Evolutionary conservation across 2,888 invertebrate species (phyloP), one percentile per base, ranked within the genome.

Genomic region (Andrena bucephala): DNA sequence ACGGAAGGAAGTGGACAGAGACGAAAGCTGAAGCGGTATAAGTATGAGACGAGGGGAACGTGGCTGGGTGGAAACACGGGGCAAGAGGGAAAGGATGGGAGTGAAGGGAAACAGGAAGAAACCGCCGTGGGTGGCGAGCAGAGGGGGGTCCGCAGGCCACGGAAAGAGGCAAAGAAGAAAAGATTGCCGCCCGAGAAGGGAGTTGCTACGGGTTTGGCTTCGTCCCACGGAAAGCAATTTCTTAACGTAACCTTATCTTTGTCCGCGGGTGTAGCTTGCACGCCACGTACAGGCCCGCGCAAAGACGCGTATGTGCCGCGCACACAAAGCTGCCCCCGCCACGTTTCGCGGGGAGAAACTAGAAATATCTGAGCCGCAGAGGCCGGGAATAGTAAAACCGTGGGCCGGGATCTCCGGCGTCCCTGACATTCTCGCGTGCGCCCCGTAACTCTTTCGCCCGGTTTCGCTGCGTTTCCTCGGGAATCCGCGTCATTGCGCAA

Each of bases 231-330:
- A 81, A 90, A 87, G 90, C 90, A 91, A 91, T 91, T 91, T 91
- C 90, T 91, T 91, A 90, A 87, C 85, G 85, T 81, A 88, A 89
- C 89, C 87, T 91, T 86, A 89, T 88, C 88, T 85, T 85, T 77
- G 76, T 67, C 63, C 80, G 83, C 65, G 77, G 63, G 73, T 79
- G 77, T 87, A 81, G 77, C 77, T 70, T 72, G 68, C 77, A 71
- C 75, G 67, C 54, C 73, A 77, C 77, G 76, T 83, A 82, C 75
- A 77, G 74, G 48, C 59, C 63, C 63, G 71, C 72, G 74, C 74
- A 81, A 68, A 78, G 82, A 29, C 78, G 76, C 74, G 71, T 82
- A 79, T 71, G 71, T 71, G 77, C 74, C 57, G 42, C 24, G 62
- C 76, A 63, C 77, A 74, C 72, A 74, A 69, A 80, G 72, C 48